Evolutionary conservation across 2,888 invertebrate genomes (phyloP).

Genomic region (Heliconius ethilla): DNA sequence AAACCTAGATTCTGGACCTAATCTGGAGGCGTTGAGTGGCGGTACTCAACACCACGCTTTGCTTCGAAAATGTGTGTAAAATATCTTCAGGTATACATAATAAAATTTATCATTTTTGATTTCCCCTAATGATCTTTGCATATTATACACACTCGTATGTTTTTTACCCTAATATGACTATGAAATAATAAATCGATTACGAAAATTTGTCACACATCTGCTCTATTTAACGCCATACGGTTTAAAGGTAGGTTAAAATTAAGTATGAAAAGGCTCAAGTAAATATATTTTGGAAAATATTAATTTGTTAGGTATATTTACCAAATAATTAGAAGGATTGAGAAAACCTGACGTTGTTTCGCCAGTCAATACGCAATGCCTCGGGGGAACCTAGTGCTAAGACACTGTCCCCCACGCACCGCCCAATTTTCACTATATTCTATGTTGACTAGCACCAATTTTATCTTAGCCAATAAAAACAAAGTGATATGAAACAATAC

Average conservation of each 20-base stretch:
- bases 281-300: neutral
- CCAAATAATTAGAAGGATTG: neutral
- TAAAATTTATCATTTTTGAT: neutral
- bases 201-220: constrained; percentile 27
- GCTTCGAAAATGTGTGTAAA: no score
- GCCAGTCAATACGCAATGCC: neutral
- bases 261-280: neutral
- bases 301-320: neutral
- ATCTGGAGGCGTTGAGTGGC: no score
- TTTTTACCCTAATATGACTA: constrained; percentile 1
- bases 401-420: neutral
- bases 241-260: neutral
- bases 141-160: neutral
- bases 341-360: neutral
- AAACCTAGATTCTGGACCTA: no score
- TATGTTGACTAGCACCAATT: neutral
- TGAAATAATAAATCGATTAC: constrained; percentile 6
- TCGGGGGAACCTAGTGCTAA: neutral
- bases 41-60: no score
- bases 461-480: constrained; percentile 59
- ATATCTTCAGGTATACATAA: neutral
- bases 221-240: constrained; percentile 6
- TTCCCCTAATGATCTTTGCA: neutral
- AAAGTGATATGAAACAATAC: constrained; percentile 74
- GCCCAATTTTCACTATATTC: neutral